Conservation (phyloP, 1,140 invertebrate species). For the Heliconius himera region DNA sequence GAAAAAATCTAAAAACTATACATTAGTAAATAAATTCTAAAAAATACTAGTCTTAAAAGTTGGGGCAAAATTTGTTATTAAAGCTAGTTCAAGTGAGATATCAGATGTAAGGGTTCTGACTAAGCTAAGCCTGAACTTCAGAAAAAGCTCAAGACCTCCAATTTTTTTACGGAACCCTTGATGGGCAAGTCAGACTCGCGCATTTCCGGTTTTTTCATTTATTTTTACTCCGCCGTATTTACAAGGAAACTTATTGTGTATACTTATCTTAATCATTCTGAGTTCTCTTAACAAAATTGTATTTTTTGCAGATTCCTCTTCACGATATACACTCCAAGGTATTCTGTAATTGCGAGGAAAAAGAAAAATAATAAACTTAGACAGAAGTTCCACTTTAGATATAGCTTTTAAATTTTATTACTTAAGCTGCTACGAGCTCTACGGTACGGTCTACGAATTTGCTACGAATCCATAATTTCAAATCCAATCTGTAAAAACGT, state of each 20-base stretch:
- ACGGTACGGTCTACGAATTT: conserved; percentile 4
- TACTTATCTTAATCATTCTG: conserved; percentile 5
- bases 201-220: background rate
- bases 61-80: no score
- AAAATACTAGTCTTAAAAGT: no score
- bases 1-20: no score
- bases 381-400: background rate
- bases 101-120: no score
- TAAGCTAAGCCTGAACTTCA: no score
- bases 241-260: background rate
- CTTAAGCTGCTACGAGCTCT: conserved; percentile 12
- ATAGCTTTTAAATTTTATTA: conserved; percentile 14
- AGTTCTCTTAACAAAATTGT: conserved; percentile 8
- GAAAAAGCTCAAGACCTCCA: no score
- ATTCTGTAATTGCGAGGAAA: conserved; percentile 3
- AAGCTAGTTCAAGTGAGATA: no score
- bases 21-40: no score
- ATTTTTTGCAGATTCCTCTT: conserved; percentile 3
- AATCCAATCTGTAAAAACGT: conserved; percentile 6
- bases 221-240: background rate
- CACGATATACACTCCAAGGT: background rate
- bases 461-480: conserved; percentile 15
- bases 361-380: conserved; percentile 12
- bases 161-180: no score
- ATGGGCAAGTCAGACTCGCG: no score